Evolutionary conservation across 2,113 vertebrate genomes (phyloP), one percentile per base, ranked within the genome.

Genomic region (Phylloscopus whistleri): DNA sequence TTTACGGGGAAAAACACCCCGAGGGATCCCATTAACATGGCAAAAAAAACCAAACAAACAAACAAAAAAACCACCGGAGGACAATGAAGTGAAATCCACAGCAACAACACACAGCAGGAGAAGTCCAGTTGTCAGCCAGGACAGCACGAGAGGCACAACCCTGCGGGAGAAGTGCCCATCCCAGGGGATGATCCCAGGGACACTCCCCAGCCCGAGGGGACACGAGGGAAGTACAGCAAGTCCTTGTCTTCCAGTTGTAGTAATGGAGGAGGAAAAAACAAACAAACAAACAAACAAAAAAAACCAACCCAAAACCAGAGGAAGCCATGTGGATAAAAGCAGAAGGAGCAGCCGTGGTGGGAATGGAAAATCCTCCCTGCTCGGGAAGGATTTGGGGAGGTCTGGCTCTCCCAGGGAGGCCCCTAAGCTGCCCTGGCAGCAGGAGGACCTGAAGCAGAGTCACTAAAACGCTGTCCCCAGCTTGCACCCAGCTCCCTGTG

Each of bases 1-100:
- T 96, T 96, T 96, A 68, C 5, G 66, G 66, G 66, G 91, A 90
- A 84, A 63, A 94, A 74, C 83, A 80, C 60, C 73, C 94, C 22
- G 13, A 76, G 82, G 64, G 51, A n/a, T 68, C 39, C 35, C 75
- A 49, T 23, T 19, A 62, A n/a, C 44, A 16, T 6, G 24, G 51
- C n/a, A n/a, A 37, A 37, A 37, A 37, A 37, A 37, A 37, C 37
- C 9, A 37, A 37, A 37, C 37, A 37, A 37, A 37, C 37, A 37
- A 37, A 37, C 82, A 67, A 81, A 88, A 43, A 90, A 49, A 73
- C 23, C 41, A 7, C 35, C 1, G 0, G 66, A 52, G 75, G 82
- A 95, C 67, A 83, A 55, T 3, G 68, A 60, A 84, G 43, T 79
- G 73, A 78, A 91, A 91, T 60, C 74, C 87, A 77, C 82, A 91